phyloP scores from a whole-genome alignment of 2,113 vertebrate genomes.

The Callipepla californica region DNA sequence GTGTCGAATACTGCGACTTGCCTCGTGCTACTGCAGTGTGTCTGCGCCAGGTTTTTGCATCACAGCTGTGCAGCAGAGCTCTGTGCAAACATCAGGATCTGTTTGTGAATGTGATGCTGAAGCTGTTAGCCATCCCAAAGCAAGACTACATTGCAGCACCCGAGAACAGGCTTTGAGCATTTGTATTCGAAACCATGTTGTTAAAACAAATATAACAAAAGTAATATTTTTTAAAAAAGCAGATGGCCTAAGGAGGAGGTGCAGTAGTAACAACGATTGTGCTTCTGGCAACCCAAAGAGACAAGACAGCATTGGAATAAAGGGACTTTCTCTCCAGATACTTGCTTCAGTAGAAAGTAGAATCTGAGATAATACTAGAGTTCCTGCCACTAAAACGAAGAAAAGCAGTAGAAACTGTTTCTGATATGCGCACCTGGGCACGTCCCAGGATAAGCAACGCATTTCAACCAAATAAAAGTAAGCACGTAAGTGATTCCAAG shows the following conservation, averaged over 20 bases:
- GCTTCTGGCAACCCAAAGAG: neutral
- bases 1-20: neutral
- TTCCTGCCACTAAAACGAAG: neutral
- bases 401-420: neutral
- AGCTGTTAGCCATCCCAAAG: neutral
- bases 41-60: neutral
- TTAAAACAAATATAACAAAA: neutral
- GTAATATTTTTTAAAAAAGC: neutral
- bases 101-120: constrained; percentile 6
- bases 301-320: neutral
- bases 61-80: neutral
- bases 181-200: neutral
- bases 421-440: neutral
- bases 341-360: neutral
- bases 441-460: neutral
- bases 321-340: neutral
- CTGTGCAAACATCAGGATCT: neutral
- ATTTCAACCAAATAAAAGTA: constrained; percentile 27
- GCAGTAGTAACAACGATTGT: neutral
- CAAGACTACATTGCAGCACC: neutral
- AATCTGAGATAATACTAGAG: neutral
- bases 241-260: neutral
- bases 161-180: neutral
- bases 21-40: neutral
- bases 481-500: neutral